These are phyloP conservation scores for Bradypodion pumilum DNA, from an alignment of 2,797 vertebrate species.

Conservation along the genomic window DNA sequence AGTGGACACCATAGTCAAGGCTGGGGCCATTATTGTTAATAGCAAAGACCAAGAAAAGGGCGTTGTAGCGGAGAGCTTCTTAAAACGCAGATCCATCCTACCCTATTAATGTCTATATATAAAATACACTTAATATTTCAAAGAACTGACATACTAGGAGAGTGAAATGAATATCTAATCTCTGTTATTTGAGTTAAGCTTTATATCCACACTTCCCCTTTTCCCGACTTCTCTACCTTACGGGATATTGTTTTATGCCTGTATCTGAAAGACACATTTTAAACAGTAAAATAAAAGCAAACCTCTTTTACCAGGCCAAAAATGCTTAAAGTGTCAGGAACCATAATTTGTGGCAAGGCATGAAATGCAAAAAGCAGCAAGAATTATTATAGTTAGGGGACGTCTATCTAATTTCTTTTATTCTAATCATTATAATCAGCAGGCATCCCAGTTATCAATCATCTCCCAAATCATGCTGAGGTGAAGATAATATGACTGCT, in stretches of 20 bases:
- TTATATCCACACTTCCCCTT: not conserved
- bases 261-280: constrained; percentile 28
- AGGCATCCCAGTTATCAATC: constrained; percentile 67
- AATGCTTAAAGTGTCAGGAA: constrained; percentile 38
- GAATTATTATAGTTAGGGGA: constrained; percentile 44
- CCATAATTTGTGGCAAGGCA: constrained; percentile 33
- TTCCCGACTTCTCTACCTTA: not conserved
- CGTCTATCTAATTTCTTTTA: constrained; percentile 66
- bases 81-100: not conserved
- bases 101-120: too few relatives aligned
- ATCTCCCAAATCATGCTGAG: constrained; percentile 61
- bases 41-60: not conserved
- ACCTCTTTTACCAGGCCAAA: constrained; percentile 32
- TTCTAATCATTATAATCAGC: constrained; percentile 70
- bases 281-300: constrained; percentile 41
- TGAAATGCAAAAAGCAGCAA: constrained; percentile 49
- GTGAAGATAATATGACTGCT: constrained; percentile 53
- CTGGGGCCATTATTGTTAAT: not conserved
- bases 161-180: not conserved
- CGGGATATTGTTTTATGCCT: constrained; percentile 1
- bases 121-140: not conserved
- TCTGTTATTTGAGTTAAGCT: not conserved
- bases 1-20: not conserved
- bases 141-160: not conserved
- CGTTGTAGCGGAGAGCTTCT: not conserved